Percentiles rank a stretch among this genome's conserved stretches.
These are phyloP conservation scores for Ochotona princeps DNA, from an alignment of 2,113 vertebrate species.

Conservation along the genomic window DNA sequence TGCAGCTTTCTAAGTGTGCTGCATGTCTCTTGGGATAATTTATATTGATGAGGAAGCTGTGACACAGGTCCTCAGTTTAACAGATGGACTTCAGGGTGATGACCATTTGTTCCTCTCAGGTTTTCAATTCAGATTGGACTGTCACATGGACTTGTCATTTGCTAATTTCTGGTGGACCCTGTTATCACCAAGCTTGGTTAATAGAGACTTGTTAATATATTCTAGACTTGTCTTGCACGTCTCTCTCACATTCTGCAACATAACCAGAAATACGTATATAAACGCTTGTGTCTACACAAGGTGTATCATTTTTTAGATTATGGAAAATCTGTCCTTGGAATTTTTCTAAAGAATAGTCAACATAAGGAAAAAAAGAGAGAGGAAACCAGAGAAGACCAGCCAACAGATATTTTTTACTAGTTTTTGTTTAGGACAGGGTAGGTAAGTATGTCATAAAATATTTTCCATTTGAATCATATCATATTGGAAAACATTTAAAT, in stretches of 20 bases:
- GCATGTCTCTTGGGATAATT: no score
- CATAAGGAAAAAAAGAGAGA: background rate
- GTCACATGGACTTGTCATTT: no score
- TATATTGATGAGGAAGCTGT: no score
- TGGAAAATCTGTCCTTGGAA: background rate
- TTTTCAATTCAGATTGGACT: no score
- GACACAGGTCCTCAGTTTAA: no score
- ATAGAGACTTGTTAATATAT: no score
- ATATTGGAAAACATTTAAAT: background rate
- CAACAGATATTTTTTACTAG: background rate
- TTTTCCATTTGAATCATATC: background rate
- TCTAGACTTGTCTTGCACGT: no score
- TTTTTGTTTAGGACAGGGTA: background rate
- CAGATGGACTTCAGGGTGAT: no score
- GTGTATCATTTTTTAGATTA: background rate
- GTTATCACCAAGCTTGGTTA: no score
- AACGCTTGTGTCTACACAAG: background rate
- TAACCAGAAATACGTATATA: background rate
- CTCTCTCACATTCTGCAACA: background rate
- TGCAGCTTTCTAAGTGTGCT: no score
- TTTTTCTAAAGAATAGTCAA: constrained; percentile 6
- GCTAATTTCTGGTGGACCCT: no score
- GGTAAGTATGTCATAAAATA: constrained; percentile 8
- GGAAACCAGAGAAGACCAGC: background rate
- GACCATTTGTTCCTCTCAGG: no score